A percentile compares a stretch with the other conserved stretches of the same genome.
Conservation (phyloP, 2,797 vertebrate genomes). For the Mormyrops attenuatus region DNA sequence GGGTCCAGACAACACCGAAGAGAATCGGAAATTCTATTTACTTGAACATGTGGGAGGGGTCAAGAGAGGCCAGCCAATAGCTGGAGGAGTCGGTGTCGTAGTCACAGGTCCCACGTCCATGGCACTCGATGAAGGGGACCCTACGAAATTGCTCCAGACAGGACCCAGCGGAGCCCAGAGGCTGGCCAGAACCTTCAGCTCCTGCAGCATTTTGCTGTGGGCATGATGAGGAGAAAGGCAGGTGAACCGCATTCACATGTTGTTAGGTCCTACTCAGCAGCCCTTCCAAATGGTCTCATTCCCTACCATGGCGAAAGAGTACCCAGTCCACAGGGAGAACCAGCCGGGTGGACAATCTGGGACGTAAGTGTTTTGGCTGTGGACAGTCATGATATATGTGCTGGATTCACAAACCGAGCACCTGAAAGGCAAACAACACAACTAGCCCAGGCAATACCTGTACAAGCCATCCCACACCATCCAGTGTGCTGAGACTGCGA, state of each 20-base stretch:
- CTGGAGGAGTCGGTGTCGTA: conserved; percentile 84
- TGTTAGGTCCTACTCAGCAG: neutral
- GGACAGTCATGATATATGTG: conserved; percentile 70
- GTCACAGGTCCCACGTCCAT: conserved; percentile 79
- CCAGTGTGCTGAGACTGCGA: neutral
- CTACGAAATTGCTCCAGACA: conserved; percentile 80
- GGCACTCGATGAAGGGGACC: conserved; percentile 87
- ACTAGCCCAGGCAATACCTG: neutral
- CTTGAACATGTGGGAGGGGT: conserved; percentile 78
- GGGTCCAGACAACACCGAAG: neutral
- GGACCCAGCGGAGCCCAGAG: conserved; percentile 82
- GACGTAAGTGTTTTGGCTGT: conserved; percentile 69
- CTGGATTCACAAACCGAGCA: conserved; percentile 76
- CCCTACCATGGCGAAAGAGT: conserved; percentile 82
- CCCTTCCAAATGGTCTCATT: neutral
- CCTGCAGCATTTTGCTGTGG: conserved; percentile 77
- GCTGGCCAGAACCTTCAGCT: conserved; percentile 85
- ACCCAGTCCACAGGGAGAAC: conserved; percentile 77
- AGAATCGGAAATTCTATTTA: conserved; percentile 42
- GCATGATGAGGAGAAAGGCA: neutral
- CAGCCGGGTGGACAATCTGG: conserved; percentile 71
- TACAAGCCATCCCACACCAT: neutral
- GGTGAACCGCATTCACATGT: neutral
- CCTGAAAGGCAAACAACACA: conserved; percentile 45
- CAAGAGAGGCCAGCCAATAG: conserved; percentile 84